Percentiles rank a stretch among this genome's conserved stretches.
Conservation (phyloP, 2,113 vertebrate genomes). For the Dicrurus megarhynchus region DNA sequence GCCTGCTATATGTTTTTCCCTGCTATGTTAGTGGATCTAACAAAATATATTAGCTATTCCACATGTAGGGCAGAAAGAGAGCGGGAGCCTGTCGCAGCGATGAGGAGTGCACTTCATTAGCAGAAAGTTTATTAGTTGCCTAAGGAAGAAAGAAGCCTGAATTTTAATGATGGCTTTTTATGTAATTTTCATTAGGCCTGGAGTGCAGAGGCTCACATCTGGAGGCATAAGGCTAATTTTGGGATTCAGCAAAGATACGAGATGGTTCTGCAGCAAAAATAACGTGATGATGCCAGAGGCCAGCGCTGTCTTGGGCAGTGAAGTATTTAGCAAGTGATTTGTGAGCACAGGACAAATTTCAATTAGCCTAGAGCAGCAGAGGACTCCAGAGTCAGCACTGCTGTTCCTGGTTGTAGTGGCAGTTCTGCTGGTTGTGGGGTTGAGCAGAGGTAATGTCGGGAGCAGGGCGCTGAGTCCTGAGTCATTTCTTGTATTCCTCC, state of each 20-base stretch:
- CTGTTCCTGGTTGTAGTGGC: background rate
- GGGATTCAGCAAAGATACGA: constrained; percentile 23
- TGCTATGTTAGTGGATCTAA: background rate
- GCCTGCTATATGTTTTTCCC: background rate
- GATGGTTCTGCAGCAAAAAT: background rate
- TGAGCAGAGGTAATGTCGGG: background rate
- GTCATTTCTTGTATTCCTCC: background rate
- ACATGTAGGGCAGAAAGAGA: background rate
- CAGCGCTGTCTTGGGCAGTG: background rate
- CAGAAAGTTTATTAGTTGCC: constrained; percentile 57
- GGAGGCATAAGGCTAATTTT: constrained; percentile 45
- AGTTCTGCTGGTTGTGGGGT: background rate
- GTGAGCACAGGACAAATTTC: background rate
- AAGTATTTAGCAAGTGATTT: constrained; percentile 38
- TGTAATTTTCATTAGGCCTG: constrained; percentile 48
- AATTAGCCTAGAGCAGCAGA: background rate
- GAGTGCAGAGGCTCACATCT: constrained; percentile 9
- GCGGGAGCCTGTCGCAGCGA: constrained; percentile 3
- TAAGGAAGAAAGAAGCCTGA: constrained; percentile 34
- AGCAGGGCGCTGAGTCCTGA: background rate
- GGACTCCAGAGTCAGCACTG: background rate
- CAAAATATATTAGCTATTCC: background rate
- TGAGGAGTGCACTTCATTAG: constrained; percentile 51
- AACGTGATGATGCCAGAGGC: background rate
- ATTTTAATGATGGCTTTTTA: constrained; percentile 54